These are phyloP conservation scores for Emesis russula DNA, from an alignment of 2,888 invertebrate species.

Conservation along the genomic window DNA sequence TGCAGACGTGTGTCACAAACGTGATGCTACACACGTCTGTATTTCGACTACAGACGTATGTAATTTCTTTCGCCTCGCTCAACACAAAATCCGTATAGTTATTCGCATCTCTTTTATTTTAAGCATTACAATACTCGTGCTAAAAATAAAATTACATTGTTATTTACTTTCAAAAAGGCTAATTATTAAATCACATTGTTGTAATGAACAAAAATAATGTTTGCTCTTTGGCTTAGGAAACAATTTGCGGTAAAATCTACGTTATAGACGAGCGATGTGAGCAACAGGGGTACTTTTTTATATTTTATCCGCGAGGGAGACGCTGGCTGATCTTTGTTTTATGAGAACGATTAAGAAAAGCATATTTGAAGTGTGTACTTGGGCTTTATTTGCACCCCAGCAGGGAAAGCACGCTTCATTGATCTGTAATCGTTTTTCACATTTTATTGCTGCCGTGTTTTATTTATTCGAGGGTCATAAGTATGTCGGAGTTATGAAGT, in stretches of 20 bases:
- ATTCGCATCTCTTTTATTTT: too few species aligned
- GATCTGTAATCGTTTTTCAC: conserved; percentile 95
- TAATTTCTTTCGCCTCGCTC: too few species aligned
- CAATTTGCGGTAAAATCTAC: conserved; percentile 94
- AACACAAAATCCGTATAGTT: too few species aligned
- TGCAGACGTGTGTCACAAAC: too few species aligned
- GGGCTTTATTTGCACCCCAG: conserved; percentile 95
- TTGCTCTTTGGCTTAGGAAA: conserved; percentile 90
- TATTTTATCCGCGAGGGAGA: conserved; percentile 93
- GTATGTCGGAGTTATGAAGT: conserved; percentile 90
- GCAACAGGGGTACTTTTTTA: conserved; percentile 93
- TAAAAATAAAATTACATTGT: too few species aligned
- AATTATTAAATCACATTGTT: not conserved
- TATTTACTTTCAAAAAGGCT: not conserved
- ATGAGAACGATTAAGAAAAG: conserved; percentile 96
- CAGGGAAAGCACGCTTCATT: conserved; percentile 95
- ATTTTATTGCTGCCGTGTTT: conserved; percentile 93
- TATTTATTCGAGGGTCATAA: conserved; percentile 93
- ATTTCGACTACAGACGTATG: too few species aligned
- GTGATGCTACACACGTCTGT: too few species aligned
- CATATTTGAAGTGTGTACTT: conserved; percentile 96
- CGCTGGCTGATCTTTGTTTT: conserved; percentile 95
- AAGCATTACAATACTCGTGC: too few species aligned
- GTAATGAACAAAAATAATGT: conserved; percentile 22
- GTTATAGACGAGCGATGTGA: conserved; percentile 94